Conservation (phyloP, 2,113 vertebrate genomes). For the Anarrhichthys ocellatus region DNA sequence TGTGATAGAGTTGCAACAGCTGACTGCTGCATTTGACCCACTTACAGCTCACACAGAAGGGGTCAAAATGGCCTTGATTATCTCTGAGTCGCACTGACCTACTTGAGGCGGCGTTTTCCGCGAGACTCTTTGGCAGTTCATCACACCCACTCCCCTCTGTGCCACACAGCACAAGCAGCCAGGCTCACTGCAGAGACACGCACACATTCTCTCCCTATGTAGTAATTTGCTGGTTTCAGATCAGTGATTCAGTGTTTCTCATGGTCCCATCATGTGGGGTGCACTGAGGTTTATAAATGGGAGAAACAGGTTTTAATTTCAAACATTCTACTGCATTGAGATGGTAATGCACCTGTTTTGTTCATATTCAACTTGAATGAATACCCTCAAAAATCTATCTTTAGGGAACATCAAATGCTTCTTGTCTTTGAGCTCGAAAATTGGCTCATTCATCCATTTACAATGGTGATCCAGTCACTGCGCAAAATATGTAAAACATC, state of each 20-base stretch:
- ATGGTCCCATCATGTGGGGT: background rate
- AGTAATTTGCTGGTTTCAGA: conserved; percentile 34
- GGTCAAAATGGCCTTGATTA: conserved; percentile 82
- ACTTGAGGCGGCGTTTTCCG: conserved; percentile 74
- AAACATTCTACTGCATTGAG: background rate
- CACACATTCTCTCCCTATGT: background rate
- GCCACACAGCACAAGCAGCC: conserved; percentile 37
- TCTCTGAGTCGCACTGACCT: conserved; percentile 79
- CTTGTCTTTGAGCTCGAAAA: background rate
- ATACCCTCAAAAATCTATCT: background rate
- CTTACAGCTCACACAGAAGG: conserved; percentile 76
- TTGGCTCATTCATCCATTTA: background rate
- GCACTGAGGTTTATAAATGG: background rate
- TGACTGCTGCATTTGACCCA: conserved; percentile 81
- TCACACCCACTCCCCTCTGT: conserved; percentile 48
- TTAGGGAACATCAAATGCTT: background rate
- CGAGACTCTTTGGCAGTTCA: conserved; percentile 69
- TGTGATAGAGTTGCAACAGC: conserved; percentile 77
- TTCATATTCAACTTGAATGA: background rate
- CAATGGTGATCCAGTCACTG: background rate
- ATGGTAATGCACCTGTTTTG: background rate
- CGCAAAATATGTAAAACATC: background rate
- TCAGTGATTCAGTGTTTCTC: conserved; percentile 22
- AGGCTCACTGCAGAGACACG: conserved; percentile 20
- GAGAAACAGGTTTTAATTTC: conserved; percentile 16